Evolutionary conservation across 2,113 vertebrate species (phyloP), one percentile per base, ranked within the genome.

Genomic region (Forbesichthys papilliferus): DNA sequence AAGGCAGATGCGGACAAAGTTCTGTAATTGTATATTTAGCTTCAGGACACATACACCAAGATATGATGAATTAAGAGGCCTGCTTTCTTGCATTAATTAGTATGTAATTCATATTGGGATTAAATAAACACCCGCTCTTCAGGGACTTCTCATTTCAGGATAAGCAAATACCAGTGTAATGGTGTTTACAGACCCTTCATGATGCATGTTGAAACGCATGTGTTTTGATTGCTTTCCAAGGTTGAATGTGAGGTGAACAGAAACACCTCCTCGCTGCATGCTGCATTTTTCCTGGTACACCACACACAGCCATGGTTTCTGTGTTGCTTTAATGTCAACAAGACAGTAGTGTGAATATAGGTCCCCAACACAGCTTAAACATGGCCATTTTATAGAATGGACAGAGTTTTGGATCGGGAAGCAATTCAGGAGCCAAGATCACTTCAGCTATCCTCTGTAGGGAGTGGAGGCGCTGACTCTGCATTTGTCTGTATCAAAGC

Each of bases 71-170:
- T 87, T 88, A 81, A 88, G 78, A 59, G 62, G 84, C 79, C 61
- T 77, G 90, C 88, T 87, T 78, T 77, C 67, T 74, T 76, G 88
- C 82, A 88, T 88, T 88, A 89, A 93, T 92, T 90, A 87, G 79
- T 64, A 72, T 82, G 81, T 87, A 90, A 92, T 91, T 91, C 91
- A 88, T 85, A 88, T 88, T 91, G 88, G 75, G 84, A 83, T 77
- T 85, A 88, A 89, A 84, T 85, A 90, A 91, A 88, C 87, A 91
- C 64, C 61, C 68, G 12, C 75, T 77, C 89, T 87, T 83, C 52
- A 58, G 89, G 88, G 90, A 88, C 75, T 55, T 71, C 66, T 51
- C 81, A 78, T 67, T 89, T 88, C 76, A 85, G 79, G 63, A 71
- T 76, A 77, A 85, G 70, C 81, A 85, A 80, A 88, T 60, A 79